These are phyloP conservation scores for Gasterosteus nipponicus DNA, from an alignment of 2,113 vertebrate species.

Conservation along the genomic window DNA sequence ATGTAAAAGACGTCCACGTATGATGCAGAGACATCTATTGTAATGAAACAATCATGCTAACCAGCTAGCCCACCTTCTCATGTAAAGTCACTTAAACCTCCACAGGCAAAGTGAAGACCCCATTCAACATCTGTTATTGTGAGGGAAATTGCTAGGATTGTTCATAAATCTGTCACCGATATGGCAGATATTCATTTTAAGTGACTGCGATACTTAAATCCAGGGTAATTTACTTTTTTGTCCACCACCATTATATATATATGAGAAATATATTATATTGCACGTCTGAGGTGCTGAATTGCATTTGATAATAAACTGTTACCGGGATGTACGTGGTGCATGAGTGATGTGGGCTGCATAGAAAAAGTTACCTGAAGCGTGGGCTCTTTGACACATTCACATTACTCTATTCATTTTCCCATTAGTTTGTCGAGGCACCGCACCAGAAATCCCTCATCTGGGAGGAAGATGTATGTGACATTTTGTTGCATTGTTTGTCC, in stretches of 20 bases:
- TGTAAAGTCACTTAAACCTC: no score
- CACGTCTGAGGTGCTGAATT: background rate
- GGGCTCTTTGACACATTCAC: constrained; percentile 9
- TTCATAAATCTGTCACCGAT: background rate
- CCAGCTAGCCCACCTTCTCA: no score
- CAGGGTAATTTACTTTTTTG: background rate
- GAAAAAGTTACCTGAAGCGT: background rate
- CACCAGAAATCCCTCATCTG: constrained; percentile 2
- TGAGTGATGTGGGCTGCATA: background rate
- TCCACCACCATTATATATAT: background rate
- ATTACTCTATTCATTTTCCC: constrained; percentile 25
- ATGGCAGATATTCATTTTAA: background rate
- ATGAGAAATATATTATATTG: background rate
- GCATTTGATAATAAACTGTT: background rate
- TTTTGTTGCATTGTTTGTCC: constrained; percentile 26
- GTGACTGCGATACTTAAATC: background rate
- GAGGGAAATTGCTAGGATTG: background rate
- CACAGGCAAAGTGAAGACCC: no score
- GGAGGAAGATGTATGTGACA: constrained; percentile 18
- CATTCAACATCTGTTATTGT: background rate
- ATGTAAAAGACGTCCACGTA: no score
- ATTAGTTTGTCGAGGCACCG: constrained; percentile 16
- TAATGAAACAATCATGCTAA: no score
- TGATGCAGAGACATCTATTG: no score
- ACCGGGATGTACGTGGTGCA: background rate